Percentiles rank a stretch among this genome's conserved stretches.
Conservation (phyloP, 2,888 invertebrate genomes). For the Oxyscelio sp. region DNA sequence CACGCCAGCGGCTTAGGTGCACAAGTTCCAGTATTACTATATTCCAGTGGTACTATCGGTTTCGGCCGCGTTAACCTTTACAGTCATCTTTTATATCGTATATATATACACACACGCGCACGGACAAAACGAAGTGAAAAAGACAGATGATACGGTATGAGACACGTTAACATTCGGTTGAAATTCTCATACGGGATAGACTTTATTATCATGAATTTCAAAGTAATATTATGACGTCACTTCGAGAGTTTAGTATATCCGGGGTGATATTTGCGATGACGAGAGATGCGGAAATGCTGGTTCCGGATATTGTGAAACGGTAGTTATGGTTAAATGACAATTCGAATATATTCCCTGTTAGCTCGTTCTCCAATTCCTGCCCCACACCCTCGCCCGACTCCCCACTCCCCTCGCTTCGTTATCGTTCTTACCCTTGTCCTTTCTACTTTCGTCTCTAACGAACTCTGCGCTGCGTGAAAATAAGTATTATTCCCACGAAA, state of each 20-base stretch:
- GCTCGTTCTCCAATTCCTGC: no score
- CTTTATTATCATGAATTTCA: constrained; percentile 87
- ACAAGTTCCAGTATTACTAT: not conserved
- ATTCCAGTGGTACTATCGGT: not conserved
- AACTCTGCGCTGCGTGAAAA: no score
- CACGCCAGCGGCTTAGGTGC: not conserved
- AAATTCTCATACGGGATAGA: constrained; percentile 85
- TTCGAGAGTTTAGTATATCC: constrained; percentile 85
- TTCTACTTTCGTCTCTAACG: no score
- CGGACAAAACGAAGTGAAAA: constrained; percentile 56
- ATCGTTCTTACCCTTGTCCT: no score
- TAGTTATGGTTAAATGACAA: constrained; percentile 85
- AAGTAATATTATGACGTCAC: constrained; percentile 85
- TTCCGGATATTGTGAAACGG: constrained; percentile 84
- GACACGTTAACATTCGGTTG: constrained; percentile 84
- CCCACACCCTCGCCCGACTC: no score
- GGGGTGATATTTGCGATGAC: constrained; percentile 79
- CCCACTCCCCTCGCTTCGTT: no score
- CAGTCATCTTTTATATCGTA: no score
- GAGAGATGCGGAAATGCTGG: constrained; percentile 77
- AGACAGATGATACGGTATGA: constrained; percentile 79
- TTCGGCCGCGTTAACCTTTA: not conserved
- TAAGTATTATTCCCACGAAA: no score
- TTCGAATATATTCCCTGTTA: constrained; percentile 86
- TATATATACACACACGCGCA: constrained; percentile 68